Base-by-base conservation (phyloP, 2,797 vertebrate genomes). In the Pseudopleuronectes americanus region DNA sequence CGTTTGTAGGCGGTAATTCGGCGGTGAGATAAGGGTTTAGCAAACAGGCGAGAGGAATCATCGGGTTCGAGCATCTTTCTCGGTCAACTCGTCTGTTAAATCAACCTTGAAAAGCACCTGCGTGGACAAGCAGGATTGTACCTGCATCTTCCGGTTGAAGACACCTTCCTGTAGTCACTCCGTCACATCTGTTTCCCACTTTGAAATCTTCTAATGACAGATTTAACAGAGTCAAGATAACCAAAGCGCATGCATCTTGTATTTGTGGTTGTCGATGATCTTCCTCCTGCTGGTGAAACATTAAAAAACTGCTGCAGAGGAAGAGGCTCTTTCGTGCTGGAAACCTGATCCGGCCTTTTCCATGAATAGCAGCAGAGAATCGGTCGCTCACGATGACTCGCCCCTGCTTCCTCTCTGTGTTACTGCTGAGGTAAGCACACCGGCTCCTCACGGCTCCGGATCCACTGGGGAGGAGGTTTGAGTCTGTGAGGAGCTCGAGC, bases 391-490 rank as follows among this genome's bases (percentile, higher is more conserved):
- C 61, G 58, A 31, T 51, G 67, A 68, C 69, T 68, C 3, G 60
- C 54, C 75, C 56, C 62, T 63, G 77, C 62, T 77, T 62, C 84
- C 68, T 69, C 13, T 68, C 76, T 79, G 62, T 63, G 74, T 84
- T 86, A 75, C 51, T 85, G 90, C 86, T 89, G 86, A 90, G 71
- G 86, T 84, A 77, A 83, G 89, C 88, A 84, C 41, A 80, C 80
- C 57, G 62, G 53, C 83, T 83, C 84, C 74, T 82, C 65, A 53
- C 80, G 63, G 83, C 69, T 72, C 49, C 59, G 51, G 33, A 79
- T 57, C 77, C 86, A 81, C 80, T 63, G 64, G 76, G 79, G 81
- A 81, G 54, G 68, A 82, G 45, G 68, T 79, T 84, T 83, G 63
- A 77, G 62, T 60, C 76, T 78, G 83, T 77, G 69, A 82, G 76